Base-by-base conservation (phyloP, 2,888 invertebrate genomes). In the Metellina segmentata region DNA sequence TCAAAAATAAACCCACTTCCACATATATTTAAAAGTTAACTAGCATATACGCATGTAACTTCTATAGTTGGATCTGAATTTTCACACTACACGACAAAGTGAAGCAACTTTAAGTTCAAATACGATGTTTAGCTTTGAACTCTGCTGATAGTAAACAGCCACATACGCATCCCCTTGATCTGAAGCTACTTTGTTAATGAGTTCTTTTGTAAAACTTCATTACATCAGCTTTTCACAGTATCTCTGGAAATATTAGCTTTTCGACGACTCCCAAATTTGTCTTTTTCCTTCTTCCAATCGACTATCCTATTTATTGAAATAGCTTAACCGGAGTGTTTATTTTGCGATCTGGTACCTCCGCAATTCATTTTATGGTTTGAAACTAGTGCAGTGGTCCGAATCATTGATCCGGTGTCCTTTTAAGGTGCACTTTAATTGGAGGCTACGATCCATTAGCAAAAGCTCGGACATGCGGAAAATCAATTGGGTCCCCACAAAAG, bases 361-460 rank as follows among this genome's bases (percentile, higher is more conserved):
- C 61, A 61, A 61, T 61, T 61, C 61, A 61, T 78, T 49, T 16
- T 78, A 78, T 52, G 16, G 78, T 52, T 78, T 78, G 19, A 78
- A 78, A 78, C 19, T 53, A 20, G 19, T 69, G 34, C 69, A 34
- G 61, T 20, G 11, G 34, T 20, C 81, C 61, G 11, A 69, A 34
- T 34, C 81, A 81, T 81, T 81, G 81, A 81, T 81, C 53, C 11
- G 34, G 53, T 81, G 81, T 81, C 81, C 81, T 81, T 53, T 81
- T 69, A 69, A 81, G 19, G 48, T 34, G 81, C 34, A 69, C 16
- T 61, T 53, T 81, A 81, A 81, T 81, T 81, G 81, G 69, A 69
- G 81, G 81, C 81, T 53, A 69, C 81, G 81, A 61, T 8, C 81
- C 81, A 81, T 81, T 81, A 81, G 61, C 70, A 81, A 52, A 61